These are phyloP conservation scores for Drosophila anomelani DNA, from an alignment of 2,888 invertebrate species.

Conservation along the genomic window DNA sequence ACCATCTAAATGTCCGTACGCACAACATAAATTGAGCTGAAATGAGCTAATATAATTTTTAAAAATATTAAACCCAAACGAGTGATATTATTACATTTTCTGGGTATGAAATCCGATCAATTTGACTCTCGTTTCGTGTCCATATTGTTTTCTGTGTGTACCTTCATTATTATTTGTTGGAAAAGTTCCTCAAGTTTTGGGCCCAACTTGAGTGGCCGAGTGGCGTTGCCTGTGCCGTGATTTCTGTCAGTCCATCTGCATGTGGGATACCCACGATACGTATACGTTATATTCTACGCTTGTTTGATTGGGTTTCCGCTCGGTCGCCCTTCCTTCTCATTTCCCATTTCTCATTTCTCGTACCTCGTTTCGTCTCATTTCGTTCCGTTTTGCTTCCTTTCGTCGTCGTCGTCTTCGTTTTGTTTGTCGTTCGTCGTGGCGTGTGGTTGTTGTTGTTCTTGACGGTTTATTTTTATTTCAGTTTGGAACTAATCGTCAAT, in stretches of 20 bases:
- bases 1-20: background rate
- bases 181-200: conserved; percentile 25
- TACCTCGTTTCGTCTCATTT: conserved; percentile 22
- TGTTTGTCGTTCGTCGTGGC: conserved; percentile 52
- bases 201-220: conserved; percentile 5
- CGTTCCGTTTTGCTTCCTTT: conserved; percentile 24
- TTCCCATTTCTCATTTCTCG: background rate
- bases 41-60: background rate
- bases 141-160: conserved; percentile 8
- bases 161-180: conserved; percentile 43
- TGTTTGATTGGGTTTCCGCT: conserved; percentile 41
- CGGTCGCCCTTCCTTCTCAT: conserved; percentile 21
- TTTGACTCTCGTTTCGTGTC: background rate
- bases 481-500: conserved; percentile 66
- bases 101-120: background rate
- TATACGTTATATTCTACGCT: conserved; percentile 59
- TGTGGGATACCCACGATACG: conserved; percentile 50
- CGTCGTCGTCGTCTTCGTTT: conserved; percentile 33
- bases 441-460: conserved; percentile 49
- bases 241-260: conserved; percentile 33
- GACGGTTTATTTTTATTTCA: conserved; percentile 43
- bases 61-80: background rate
- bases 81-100: background rate
- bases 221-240: conserved; percentile 36
- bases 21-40: background rate